phyloP scores from a whole-genome alignment of 2,888 invertebrate species.

The Tanytarsus gracilentus region DNA sequence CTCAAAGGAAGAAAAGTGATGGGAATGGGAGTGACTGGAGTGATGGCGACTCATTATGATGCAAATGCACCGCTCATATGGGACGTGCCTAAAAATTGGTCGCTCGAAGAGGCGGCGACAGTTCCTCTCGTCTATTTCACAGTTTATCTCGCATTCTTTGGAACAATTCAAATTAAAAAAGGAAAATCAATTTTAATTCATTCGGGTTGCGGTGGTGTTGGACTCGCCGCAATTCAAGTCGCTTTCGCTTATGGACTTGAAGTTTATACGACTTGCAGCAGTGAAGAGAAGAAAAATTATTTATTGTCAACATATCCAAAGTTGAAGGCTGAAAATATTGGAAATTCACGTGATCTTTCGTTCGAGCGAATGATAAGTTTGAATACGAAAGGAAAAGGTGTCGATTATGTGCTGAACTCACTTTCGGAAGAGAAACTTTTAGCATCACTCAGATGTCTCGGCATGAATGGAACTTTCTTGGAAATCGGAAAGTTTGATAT shows the following conservation, averaged over 20 bases:
- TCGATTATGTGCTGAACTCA: constrained; percentile 76
- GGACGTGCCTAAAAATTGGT: constrained; percentile 57
- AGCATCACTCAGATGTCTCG: constrained; percentile 49
- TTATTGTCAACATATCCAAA: constrained; percentile 43
- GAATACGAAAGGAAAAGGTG: constrained; percentile 68
- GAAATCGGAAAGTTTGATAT: constrained; percentile 74
- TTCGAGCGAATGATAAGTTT: constrained; percentile 72
- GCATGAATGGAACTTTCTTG: constrained; percentile 56
- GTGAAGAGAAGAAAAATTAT: constrained; percentile 49
- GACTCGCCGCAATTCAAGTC: constrained; percentile 59
- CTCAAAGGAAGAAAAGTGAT: constrained; percentile 54
- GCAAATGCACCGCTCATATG: constrained; percentile 57
- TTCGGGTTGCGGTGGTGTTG: constrained; percentile 54
- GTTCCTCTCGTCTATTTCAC: constrained; percentile 63
- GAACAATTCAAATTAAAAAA: constrained; percentile 38
- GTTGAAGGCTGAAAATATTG: constrained; percentile 52
- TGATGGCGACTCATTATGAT: constrained; percentile 49
- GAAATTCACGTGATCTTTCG: constrained; percentile 66
- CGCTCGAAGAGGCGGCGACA: constrained; percentile 58
- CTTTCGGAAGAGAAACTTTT: constrained; percentile 75
- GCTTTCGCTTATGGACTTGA: constrained; percentile 50
- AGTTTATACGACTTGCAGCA: constrained; percentile 57
- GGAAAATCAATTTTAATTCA: constrained; percentile 42
- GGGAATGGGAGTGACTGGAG: constrained; percentile 49
- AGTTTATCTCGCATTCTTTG: constrained; percentile 43